A percentile compares a stretch with the other conserved stretches of the same genome.
Conservation (phyloP, 2,797 vertebrate genomes). For the Buceros bicornis region DNA sequence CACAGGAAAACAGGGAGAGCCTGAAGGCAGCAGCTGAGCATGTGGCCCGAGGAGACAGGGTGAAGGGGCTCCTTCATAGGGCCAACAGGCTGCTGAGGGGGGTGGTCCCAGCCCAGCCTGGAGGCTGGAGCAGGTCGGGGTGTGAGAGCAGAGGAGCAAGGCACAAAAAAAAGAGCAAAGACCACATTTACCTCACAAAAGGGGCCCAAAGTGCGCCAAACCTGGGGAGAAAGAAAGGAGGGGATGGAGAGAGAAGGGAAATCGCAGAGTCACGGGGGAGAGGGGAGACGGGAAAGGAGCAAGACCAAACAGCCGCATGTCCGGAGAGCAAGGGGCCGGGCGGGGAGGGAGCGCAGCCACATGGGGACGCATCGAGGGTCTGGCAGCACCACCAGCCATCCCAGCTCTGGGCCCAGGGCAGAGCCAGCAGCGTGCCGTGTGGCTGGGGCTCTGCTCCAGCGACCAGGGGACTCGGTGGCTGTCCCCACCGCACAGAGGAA, state of each 20-base stretch:
- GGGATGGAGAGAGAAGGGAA: slow-evolving; percentile 44
- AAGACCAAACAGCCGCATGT: not conserved
- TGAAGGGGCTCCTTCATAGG: not conserved
- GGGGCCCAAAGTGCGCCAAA: slow-evolving; percentile 92
- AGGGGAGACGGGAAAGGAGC: not conserved
- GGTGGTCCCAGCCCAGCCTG: not conserved
- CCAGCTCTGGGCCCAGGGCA: not conserved
- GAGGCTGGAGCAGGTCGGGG: not conserved
- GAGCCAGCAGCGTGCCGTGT: rapidly evolving
- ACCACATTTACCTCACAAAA: slow-evolving; percentile 90
- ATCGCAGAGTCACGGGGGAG: not conserved
- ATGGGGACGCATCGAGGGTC: rapidly evolving
- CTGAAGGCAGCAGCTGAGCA: not conserved
- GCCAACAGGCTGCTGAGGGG: not conserved
- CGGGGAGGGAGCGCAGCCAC: not conserved
- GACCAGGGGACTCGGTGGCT: not conserved
- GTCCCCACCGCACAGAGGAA: not conserved
- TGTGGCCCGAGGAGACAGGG: rapidly evolving
- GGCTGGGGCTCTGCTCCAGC: not conserved
- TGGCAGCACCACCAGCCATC: rapidly evolving
- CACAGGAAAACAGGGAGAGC: not conserved
- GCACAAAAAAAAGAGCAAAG: slow-evolving; percentile 40
- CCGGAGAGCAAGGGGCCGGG: not conserved
- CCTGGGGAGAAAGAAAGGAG: slow-evolving; percentile 82
- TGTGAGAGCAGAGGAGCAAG: not conserved